Conservation (phyloP, 2,888 invertebrate genomes). For the Polietes domitor region DNA sequence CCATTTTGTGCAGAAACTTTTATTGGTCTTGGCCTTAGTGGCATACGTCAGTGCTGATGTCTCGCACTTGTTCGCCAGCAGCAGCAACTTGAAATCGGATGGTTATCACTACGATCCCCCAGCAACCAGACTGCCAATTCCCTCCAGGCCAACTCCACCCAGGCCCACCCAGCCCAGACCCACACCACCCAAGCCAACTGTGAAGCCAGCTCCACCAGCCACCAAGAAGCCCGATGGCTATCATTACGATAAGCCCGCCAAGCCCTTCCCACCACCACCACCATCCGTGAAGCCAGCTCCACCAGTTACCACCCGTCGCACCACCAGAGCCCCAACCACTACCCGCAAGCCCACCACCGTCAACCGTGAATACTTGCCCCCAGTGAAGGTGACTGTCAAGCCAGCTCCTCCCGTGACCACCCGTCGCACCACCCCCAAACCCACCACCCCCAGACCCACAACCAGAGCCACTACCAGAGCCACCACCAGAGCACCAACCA, state of each 20-base stretch:
- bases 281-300: constrained; percentile 19
- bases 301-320: constrained; percentile 43
- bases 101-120: constrained; percentile 74
- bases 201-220: constrained; percentile 35
- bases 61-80: constrained; percentile 76
- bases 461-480: background rate
- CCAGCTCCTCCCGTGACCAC: constrained; percentile 49
- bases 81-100: constrained; percentile 76
- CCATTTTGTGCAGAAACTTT: constrained; percentile 72
- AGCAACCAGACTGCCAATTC: constrained; percentile 73
- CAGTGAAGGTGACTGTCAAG: constrained; percentile 55
- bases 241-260: constrained; percentile 70
- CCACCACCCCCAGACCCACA: background rate
- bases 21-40: constrained; percentile 75
- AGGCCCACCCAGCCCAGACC: constrained; percentile 38
- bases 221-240: constrained; percentile 72
- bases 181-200: constrained; percentile 20
- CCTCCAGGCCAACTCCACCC: constrained; percentile 3
- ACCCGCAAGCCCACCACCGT: constrained; percentile 26
- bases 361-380: constrained; percentile 54
- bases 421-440: constrained; percentile 1
- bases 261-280: constrained; percentile 65
- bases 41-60: constrained; percentile 77
- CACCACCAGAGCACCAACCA: background rate
- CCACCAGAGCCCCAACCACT: constrained; percentile 39